Evolutionary conservation across 2,113 vertebrate genomes (phyloP).

Genomic region (Garra rufa): DNA sequence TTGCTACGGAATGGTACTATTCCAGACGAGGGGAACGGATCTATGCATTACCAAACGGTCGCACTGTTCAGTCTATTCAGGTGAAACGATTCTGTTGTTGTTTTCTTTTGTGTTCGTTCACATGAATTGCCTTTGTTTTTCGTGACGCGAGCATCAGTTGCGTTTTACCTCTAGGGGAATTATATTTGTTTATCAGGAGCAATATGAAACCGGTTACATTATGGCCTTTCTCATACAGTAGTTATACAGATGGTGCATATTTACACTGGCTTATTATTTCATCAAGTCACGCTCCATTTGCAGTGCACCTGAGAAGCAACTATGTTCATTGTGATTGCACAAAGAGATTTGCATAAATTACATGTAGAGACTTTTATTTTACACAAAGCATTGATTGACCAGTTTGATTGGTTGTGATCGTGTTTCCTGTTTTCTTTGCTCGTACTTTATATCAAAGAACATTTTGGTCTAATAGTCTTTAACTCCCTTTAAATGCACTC

Average conservation of each 20-base stretch:
- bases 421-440: not conserved
- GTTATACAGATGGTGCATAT: conserved; percentile 16
- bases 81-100: conserved; percentile 30
- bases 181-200: conserved; percentile 35
- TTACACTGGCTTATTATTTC: not conserved
- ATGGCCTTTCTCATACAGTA: conserved; percentile 24
- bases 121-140: not conserved
- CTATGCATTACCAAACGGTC: conserved; percentile 83
- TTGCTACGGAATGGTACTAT: not conserved
- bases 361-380: not conserved
- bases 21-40: conserved; percentile 62
- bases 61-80: conserved; percentile 65
- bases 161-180: not conserved
- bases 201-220: conserved; percentile 54
- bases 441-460: conserved; percentile 35
- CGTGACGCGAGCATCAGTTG: not conserved
- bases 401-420: not conserved
- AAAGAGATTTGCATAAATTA: not conserved
- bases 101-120: conserved; percentile 36
- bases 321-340: not conserved
- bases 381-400: not conserved
- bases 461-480: not conserved
- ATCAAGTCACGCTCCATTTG: not conserved
- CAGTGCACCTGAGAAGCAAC: not conserved
- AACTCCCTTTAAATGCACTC: conserved; percentile 41